Percentiles rank a stretch among this genome's conserved stretches.
phyloP scores from a whole-genome alignment of 2,888 invertebrate species.

The Lasioglossum morio region DNA sequence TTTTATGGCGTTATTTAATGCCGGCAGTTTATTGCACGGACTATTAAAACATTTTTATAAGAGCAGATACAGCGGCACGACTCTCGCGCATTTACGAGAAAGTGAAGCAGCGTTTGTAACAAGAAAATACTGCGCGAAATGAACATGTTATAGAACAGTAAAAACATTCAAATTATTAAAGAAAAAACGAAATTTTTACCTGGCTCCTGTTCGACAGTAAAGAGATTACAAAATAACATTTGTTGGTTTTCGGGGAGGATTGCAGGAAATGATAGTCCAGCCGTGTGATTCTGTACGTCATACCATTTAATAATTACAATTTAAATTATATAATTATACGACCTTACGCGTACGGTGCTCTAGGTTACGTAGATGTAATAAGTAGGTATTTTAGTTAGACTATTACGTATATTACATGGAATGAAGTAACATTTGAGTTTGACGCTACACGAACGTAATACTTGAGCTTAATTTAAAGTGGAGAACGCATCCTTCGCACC shows the following conservation, averaged over 20 bases:
- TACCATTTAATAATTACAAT: constrained; percentile 85
- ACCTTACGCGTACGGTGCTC: constrained; percentile 84
- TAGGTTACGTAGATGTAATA: constrained; percentile 84
- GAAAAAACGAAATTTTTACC: background rate
- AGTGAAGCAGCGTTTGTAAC: too few relatives aligned
- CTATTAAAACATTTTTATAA: background rate
- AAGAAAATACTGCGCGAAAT: too few relatives aligned
- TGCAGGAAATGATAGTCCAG: constrained; percentile 11
- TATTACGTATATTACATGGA: constrained; percentile 85
- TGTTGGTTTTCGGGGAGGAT: background rate
- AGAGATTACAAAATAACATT: background rate
- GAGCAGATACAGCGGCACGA: background rate
- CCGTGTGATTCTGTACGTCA: constrained; percentile 78
- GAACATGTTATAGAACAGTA: background rate
- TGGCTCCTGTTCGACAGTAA: background rate
- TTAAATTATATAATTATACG: constrained; percentile 84
- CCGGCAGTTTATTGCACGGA: background rate
- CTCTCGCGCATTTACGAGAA: background rate
- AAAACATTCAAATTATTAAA: background rate
- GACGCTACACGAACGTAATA: constrained; percentile 84
- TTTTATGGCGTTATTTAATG: background rate
- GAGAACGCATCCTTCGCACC: constrained; percentile 74
- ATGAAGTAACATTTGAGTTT: constrained; percentile 82
- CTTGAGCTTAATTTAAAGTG: constrained; percentile 82
- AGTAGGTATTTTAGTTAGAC: constrained; percentile 83